Conservation (phyloP, 2,888 invertebrate genomes). For the Agrilus biguttatus region DNA sequence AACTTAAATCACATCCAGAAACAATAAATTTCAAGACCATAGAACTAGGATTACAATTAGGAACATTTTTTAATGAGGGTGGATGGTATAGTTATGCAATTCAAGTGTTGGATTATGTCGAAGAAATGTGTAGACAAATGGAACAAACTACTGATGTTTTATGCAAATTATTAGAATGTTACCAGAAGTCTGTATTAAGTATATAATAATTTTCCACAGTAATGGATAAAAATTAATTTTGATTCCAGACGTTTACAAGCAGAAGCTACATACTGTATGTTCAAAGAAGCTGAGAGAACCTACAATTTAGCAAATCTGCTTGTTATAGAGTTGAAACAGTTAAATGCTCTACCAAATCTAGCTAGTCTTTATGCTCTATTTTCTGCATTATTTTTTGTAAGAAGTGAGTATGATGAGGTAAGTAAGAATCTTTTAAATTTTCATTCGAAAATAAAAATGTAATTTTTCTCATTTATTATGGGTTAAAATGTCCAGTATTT, state of each 20-base stretch:
- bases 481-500: background rate
- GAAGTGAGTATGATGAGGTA: conserved; percentile 73
- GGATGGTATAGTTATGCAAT: conserved; percentile 76
- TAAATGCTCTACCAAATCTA: conserved; percentile 33
- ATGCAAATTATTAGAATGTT: conserved; percentile 64
- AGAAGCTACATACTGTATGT: conserved; percentile 69
- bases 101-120: conserved; percentile 52
- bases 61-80: conserved; percentile 74
- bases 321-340: conserved; percentile 34
- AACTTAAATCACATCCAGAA: conserved; percentile 6
- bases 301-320: conserved; percentile 42
- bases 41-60: conserved; percentile 29
- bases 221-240: conserved; percentile 1
- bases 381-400: conserved; percentile 67
- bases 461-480: background rate
- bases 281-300: conserved; percentile 61
- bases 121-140: conserved; percentile 33
- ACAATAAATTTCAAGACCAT: conserved; percentile 12
- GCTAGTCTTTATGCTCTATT: conserved; percentile 73
- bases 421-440: conserved; percentile 18
- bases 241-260: conserved; percentile 64
- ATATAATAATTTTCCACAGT: background rate
- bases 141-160: conserved; percentile 32
- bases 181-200: conserved; percentile 53
- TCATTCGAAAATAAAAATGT: background rate